phyloP scores from a whole-genome alignment of 37 sponge, comb jelly and placozoan genomes.

The Hormiphora californensis region DNA sequence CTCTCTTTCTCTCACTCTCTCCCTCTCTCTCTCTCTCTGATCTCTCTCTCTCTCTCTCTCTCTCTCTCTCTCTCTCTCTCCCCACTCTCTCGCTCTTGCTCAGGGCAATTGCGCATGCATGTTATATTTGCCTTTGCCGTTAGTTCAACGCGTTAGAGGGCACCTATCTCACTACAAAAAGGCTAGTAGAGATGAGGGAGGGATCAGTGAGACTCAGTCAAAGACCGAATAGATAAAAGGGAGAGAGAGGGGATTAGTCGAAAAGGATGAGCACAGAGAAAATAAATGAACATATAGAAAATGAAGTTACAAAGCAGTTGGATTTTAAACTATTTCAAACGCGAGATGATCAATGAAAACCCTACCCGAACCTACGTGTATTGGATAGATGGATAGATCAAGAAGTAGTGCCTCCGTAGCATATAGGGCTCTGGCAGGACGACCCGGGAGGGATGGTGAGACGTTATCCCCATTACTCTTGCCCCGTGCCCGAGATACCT shows the following conservation, averaged over 20 bases:
- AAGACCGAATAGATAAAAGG: background rate
- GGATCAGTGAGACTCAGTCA: background rate
- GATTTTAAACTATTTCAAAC: background rate
- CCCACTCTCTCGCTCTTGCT: too few species aligned
- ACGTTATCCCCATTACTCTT: background rate
- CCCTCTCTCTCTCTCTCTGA: too few species aligned
- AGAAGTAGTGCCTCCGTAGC: background rate
- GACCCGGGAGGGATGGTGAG: background rate
- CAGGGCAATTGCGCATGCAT: too few species aligned
- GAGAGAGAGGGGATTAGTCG: background rate
- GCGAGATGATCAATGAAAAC: too few species aligned
- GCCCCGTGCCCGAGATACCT: too few species aligned
- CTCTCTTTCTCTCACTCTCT: too few species aligned
- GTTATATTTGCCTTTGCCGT: too few species aligned
- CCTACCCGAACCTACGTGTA: constrained; percentile 35
- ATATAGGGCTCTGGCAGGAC: constrained; percentile 2
- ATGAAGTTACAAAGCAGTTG: background rate
- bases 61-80: too few species aligned
- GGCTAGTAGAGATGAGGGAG: background rate
- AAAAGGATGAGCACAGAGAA: background rate
- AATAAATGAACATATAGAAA: background rate
- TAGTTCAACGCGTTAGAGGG: too few species aligned
- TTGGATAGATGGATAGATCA: background rate
- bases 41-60: too few species aligned
- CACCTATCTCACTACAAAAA: too few species aligned